Percentiles rank a stretch among this genome's conserved stretches.
Evolutionary conservation across 2,113 vertebrate species (phyloP).

Genomic region (Leiothrix lutea): DNA sequence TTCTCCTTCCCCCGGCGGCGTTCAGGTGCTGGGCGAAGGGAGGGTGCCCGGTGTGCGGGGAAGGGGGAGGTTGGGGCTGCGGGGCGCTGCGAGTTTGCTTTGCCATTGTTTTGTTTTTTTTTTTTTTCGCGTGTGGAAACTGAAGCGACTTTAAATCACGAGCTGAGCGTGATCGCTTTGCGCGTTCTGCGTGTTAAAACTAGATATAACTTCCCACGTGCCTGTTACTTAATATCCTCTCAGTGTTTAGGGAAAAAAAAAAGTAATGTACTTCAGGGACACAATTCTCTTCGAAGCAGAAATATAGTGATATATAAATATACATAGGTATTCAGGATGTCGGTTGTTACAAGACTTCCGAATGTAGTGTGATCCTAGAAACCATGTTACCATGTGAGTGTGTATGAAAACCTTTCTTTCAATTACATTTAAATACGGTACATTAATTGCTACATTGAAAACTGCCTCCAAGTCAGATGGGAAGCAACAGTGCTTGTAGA

Average conservation of each 20-base stretch:
- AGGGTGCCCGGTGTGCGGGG: background rate
- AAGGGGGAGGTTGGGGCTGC: background rate
- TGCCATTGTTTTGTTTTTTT: background rate
- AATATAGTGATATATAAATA: accelerated
- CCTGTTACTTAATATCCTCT: background rate
- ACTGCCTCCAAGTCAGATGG: background rate
- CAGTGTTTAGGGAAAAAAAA: background rate
- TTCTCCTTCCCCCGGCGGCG: background rate
- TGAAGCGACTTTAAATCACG: background rate
- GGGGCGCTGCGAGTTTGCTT: accelerated
- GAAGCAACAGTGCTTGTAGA: background rate
- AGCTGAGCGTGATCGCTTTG: background rate
- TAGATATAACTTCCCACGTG: background rate
- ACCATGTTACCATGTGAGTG: background rate
- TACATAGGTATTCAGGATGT: accelerated
- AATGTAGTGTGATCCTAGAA: background rate
- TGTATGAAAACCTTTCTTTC: background rate
- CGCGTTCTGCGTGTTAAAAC: background rate
- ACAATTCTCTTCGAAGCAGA: background rate
- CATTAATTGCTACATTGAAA: background rate
- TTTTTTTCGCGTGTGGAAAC: background rate
- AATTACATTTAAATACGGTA: accelerated
- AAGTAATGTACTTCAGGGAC: accelerated
- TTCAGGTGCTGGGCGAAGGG: background rate
- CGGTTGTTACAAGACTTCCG: background rate